Base-by-base conservation (phyloP, 2,888 invertebrate genomes). In the Agriopis marginaria region DNA sequence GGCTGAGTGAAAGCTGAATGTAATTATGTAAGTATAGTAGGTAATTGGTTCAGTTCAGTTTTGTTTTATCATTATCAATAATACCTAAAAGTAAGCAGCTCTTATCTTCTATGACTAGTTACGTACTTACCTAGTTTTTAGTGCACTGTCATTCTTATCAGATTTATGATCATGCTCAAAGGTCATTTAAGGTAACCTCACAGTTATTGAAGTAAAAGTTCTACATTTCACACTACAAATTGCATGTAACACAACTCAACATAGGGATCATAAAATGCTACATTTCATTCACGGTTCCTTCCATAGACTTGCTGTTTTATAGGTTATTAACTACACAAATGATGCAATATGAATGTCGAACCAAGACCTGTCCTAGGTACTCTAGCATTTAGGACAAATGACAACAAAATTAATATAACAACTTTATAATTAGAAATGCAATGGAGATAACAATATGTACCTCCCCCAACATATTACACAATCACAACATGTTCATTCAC, bases 351-450 rank as follows among this genome's bases (percentile, higher is more conserved):
- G 6, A 59, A 0, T 53, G 11, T n/a, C 40, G 11, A 40, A 61
- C 17, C 50, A 14, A 10, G 9, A 42, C 9, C 32, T 32, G 7
- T 39, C 5, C 3, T 1, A 5, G 5, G 17, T 59, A 9, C 23
- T 23, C 32, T 8, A 32, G 0, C 40, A 14, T 44, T 58, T 40
- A 40, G 23, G 45, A 54, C 50, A 78, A 88, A 84, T 83, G 78
- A 86, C 70, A 86, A 73, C 70, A 75, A 53, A 58, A 3, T 23
- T 84, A 77, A 68, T 84, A 84, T 92, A 93, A 93, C 93, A 93
- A 89, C 84, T 85, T 91, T 93, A 93, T 94, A 92, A 91, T 93
- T 87, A 89, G 85, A 89, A 94, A 93, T 94, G 93, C 91, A 92
- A 90, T 83, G 77, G 86, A 89, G 84, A 85, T 88, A 92, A 88